These are phyloP conservation scores for Nothocercus julius DNA, from an alignment of 2,113 vertebrate species.

Conservation along the genomic window DNA sequence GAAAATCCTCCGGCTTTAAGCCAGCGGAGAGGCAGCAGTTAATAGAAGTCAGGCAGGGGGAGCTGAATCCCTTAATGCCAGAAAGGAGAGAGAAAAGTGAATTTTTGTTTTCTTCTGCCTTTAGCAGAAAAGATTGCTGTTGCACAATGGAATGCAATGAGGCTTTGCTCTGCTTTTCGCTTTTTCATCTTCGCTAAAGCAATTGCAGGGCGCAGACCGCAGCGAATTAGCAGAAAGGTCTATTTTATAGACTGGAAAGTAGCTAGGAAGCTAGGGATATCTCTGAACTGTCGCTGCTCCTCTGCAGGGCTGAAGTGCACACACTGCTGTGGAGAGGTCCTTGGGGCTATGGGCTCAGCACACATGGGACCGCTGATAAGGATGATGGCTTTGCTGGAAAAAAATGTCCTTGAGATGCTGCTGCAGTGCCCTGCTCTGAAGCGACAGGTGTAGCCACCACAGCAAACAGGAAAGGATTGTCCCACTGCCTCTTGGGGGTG, in stretches of 20 bases:
- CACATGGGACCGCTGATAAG: neutral
- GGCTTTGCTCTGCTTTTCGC: neutral
- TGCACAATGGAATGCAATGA: neutral
- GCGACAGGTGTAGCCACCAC: neutral
- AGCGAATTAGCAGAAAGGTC: neutral
- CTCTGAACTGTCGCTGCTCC: neutral
- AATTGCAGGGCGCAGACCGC: neutral
- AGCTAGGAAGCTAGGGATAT: neutral
- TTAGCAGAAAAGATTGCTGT: neutral
- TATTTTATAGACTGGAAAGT: neutral
- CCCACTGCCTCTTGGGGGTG: neutral
- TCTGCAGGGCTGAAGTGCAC: neutral
- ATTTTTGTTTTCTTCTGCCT: neutral
- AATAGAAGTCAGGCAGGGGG: neutral
- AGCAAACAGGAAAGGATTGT: neutral
- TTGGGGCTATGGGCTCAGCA: rapidly evolving
- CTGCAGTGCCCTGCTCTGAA: neutral
- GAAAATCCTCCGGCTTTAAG: neutral
- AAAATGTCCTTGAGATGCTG: neutral
- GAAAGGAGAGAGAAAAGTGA: neutral
- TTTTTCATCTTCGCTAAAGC: neutral
- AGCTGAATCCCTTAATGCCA: neutral
- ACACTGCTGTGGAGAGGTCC: neutral
- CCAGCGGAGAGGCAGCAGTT: neutral
- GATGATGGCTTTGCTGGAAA: neutral